Conservation (phyloP, 2,888 invertebrate species). For the Drosophila emarginata region DNA sequence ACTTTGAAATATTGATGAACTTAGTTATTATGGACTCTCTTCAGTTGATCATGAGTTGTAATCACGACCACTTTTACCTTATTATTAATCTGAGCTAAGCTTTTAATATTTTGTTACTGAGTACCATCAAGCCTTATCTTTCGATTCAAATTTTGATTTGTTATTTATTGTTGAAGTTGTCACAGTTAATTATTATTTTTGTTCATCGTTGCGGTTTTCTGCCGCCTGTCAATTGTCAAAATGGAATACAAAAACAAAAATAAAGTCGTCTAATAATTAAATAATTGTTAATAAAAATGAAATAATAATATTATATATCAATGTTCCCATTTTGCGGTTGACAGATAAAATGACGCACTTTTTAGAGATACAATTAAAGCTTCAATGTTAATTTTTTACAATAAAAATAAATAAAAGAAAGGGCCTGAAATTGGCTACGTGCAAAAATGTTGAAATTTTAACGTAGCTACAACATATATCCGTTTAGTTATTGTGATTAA, state of each 20-base stretch:
- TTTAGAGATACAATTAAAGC: slow-evolving; percentile 21
- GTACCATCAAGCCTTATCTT: not conserved
- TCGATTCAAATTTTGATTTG: not conserved
- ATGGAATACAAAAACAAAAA: not conserved
- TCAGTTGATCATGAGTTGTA: not conserved
- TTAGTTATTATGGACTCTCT: not conserved
- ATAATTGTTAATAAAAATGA: slow-evolving; percentile 20
- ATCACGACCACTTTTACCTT: not conserved
- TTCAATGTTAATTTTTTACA: slow-evolving; percentile 22
- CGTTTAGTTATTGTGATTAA: slow-evolving; percentile 1
- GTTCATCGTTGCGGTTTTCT: slow-evolving; percentile 29
- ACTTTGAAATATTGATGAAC: too few relatives aligned
- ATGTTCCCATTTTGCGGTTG: slow-evolving; percentile 1
- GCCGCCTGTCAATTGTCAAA: slow-evolving; percentile 38
- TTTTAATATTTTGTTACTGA: not conserved
- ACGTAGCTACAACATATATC: not conserved
- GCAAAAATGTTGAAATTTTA: slow-evolving; percentile 50
- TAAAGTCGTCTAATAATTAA: slow-evolving; percentile 23
- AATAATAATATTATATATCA: slow-evolving; percentile 27
- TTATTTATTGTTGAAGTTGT: slow-evolving; percentile 3
- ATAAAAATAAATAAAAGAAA: not conserved
- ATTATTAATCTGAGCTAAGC: too few relatives aligned
- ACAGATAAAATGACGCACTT: slow-evolving; percentile 25
- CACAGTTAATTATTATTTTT: slow-evolving; percentile 40
- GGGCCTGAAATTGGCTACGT: slow-evolving; percentile 43